Conservation (phyloP, 2,797 vertebrate species). For the Setipinna tenuifilis region DNA sequence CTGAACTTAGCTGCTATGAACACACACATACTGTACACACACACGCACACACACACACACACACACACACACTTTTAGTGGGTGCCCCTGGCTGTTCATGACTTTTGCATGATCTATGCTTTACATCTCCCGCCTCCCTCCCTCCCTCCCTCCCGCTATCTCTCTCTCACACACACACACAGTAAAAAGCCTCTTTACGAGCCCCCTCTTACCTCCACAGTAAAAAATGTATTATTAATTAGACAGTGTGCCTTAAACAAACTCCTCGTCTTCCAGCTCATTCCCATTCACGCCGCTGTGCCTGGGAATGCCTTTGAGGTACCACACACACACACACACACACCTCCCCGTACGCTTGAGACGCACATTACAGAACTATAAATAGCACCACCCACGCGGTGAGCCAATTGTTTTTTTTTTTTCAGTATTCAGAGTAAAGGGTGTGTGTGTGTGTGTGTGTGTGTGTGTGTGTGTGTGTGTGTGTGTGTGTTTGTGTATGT, state of each 20-base stretch:
- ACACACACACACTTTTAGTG: not conserved
- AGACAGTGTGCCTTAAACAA: slow-evolving; percentile 26
- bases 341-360: slow-evolving; percentile 38
- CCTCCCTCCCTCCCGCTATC: not conserved
- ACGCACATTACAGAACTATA: slow-evolving; percentile 55
- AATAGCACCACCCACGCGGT: slow-evolving; percentile 53
- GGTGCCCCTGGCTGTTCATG: slow-evolving; percentile 7
- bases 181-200: slow-evolving; percentile 14
- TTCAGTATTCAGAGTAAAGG: slow-evolving; percentile 12
- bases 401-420: not conserved
- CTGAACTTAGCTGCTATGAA: slow-evolving; percentile 1
- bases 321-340: slow-evolving; percentile 40
- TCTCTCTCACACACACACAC: slow-evolving; percentile 21
- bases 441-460: not conserved
- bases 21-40: not conserved
- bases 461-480: slow-evolving; percentile 3
- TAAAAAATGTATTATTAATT: slow-evolving; percentile 46
- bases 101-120: not conserved
- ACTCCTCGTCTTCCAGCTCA: slow-evolving; percentile 26
- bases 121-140: not conserved
- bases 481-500: too few relatives aligned
- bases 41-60: slow-evolving; percentile 17
- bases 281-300: slow-evolving; percentile 44
- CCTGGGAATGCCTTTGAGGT: slow-evolving; percentile 45
- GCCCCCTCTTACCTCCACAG: not conserved